Evolutionary conservation across 2,888 invertebrate genomes (phyloP).

Genomic region (Loripinus fragilis): DNA sequence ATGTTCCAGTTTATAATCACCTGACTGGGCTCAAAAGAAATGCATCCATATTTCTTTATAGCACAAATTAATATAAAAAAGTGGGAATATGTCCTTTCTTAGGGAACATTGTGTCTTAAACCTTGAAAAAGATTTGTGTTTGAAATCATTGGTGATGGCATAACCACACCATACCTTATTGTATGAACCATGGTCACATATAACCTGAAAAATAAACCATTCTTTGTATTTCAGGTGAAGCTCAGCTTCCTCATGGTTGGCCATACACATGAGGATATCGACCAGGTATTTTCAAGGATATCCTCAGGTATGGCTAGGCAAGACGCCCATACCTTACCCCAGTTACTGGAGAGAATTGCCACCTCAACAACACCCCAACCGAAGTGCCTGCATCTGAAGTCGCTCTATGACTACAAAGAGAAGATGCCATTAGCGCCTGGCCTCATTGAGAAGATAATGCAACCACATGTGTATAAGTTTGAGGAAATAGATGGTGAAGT

Average conservation of each 20-base stretch:
- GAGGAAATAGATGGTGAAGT: neutral
- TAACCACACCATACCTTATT: too few species aligned
- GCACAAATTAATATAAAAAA: too few species aligned
- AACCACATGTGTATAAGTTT: neutral
- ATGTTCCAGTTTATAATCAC: too few species aligned
- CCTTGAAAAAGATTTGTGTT: too few species aligned
- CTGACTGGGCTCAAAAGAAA: too few species aligned
- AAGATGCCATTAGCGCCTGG: neutral
- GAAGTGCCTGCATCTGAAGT: neutral
- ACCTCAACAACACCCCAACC: neutral
- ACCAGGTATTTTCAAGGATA: neutral
- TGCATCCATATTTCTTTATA: too few species aligned
- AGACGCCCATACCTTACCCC: neutral
- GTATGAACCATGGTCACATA: neutral
- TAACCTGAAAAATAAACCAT: too few species aligned
- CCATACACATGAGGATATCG: slow-evolving; percentile 2
- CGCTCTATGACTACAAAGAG: neutral
- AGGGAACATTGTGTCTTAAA: too few species aligned
- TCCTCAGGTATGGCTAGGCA: neutral
- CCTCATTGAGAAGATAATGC: neutral
- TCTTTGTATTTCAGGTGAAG: neutral
- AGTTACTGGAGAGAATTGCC: neutral
- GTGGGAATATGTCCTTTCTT: too few species aligned
- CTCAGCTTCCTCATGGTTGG: slow-evolving; percentile 12
- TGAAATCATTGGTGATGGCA: too few species aligned